phyloP scores from a whole-genome alignment of 2,113 vertebrate species.

The Chloropsis hardwickii region DNA sequence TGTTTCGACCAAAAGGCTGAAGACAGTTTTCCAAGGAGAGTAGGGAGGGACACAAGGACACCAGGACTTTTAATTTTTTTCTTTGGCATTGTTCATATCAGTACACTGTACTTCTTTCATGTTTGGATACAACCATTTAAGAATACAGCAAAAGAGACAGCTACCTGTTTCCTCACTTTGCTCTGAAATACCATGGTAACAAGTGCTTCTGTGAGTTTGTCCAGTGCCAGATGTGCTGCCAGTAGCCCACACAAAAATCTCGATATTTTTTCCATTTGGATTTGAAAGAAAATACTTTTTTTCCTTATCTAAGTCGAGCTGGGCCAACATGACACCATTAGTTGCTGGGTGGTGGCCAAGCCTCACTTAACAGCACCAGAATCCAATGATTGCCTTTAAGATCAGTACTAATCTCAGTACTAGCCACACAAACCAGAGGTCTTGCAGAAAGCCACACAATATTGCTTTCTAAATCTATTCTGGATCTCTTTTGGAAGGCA shows the following conservation, averaged over 20 bases:
- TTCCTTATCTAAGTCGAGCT: neutral
- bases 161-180: neutral
- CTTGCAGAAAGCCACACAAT: neutral
- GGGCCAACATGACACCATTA: neutral
- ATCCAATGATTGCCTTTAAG: neutral
- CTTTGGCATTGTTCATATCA: neutral
- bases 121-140: neutral
- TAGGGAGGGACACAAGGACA: neutral
- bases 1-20: neutral
- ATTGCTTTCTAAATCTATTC: neutral
- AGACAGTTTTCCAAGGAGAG: neutral
- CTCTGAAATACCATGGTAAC: neutral
- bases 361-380: neutral
- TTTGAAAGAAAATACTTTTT: neutral
- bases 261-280: neutral
- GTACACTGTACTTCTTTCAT: neutral
- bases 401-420: neutral
- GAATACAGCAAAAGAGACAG: neutral
- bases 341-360: neutral
- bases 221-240: accelerated
- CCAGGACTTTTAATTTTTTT: neutral
- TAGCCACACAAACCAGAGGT: neutral
- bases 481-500: neutral
- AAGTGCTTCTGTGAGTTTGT: neutral
- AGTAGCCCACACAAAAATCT: neutral